Evolutionary conservation across 2,888 invertebrate species (phyloP), one percentile per base, ranked within the genome.

Genomic region (Acholoe squamosa): DNA sequence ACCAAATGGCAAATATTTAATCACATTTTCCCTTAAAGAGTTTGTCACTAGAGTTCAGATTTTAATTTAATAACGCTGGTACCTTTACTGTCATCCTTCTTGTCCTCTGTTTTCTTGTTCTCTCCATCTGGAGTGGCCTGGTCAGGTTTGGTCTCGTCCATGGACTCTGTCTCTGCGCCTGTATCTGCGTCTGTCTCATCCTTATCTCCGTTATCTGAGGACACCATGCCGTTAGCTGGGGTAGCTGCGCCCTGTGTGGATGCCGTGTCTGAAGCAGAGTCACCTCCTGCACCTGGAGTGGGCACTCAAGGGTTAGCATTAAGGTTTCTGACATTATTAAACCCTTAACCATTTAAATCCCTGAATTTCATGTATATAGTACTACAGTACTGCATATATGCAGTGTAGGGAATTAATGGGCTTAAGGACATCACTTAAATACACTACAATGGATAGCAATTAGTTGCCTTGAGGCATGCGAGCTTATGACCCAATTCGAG

Each of bases 261-360:
- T 86, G 92, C 91, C 91, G 84, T 90, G 89, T 28, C 92, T 91
- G 94, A 93, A 22, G 93, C 93, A 56, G 93, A 92, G 84, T 92
- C 92, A 56, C 91, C 91, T 12, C 93, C 91, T 12, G 89, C 56
- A 86, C 54, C 86, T 84, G 76, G 3, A 31, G 76, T 22, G 16
- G 31, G 16, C n/a, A 61, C 43, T 7, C 43, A 43, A 7, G 43
- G 43, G n/a, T n/a, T n/a, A n/a, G n/a, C n/a, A n/a, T n/a, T n/a
- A n/a, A n/a, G n/a, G n/a, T n/a, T n/a, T n/a, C n/a, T n/a, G n/a
- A n/a, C n/a, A n/a, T n/a, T n/a, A n/a, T n/a, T n/a, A n/a, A n/a
- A n/a, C n/a, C n/a, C n/a, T n/a, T n/a, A n/a, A n/a, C n/a, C n/a
- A n/a, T n/a, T n/a, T n/a, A n/a, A n/a, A n/a, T n/a, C n/a, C n/a